Base-by-base conservation (phyloP, 1,140 invertebrate species). In the Drosophila setifemur region DNA sequence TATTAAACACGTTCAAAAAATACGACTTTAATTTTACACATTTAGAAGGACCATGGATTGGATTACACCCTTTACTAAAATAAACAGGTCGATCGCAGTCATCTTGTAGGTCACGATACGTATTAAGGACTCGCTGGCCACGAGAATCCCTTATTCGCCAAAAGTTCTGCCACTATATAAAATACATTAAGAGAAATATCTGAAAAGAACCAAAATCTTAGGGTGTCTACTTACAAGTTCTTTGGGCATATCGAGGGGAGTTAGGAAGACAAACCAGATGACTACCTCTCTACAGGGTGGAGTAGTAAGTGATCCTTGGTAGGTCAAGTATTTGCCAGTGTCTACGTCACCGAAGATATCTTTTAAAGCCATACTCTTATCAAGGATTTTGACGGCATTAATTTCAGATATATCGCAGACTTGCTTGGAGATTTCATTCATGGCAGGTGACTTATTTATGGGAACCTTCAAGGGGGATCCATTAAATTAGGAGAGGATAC, bases 261-360 rank as follows among this genome's bases (percentile, higher is more conserved):
- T 92, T 1, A 95, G 93, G 88, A 97, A 97, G 3, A 98, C 93
- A 53, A 97, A 95, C 97, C 97, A 99, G 7, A 94, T 95, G 18
- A 98, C 97, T 44, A 93, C 94, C 91, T 98, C 97, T 31, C 92
- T 93, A 74, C 96, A 97, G 1, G 97, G 97, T 0, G 97, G 97
- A 0, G 97, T 97, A 4, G 97, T 98, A 9, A 98, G 91, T 0
- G 96, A 98, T 0, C 97, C 88, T 81, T 61, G 18, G 14, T 82
- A 81, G 1, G 33, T 31, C 18, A 72, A 50, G n/a, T 82, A 81
- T 37, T 55, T 57, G 0, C 16, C 2, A 7, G 23, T 35, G n/a
- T 82, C 60, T 9, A 76, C 11, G 9, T 45, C 29, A 37, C 5
- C 19, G 6, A 81, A 39, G 0, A 81, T 12, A n/a, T 81, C 77